Evolutionary conservation across 2,113 vertebrate species (phyloP).

Genomic region (Agelaius tricolor): DNA sequence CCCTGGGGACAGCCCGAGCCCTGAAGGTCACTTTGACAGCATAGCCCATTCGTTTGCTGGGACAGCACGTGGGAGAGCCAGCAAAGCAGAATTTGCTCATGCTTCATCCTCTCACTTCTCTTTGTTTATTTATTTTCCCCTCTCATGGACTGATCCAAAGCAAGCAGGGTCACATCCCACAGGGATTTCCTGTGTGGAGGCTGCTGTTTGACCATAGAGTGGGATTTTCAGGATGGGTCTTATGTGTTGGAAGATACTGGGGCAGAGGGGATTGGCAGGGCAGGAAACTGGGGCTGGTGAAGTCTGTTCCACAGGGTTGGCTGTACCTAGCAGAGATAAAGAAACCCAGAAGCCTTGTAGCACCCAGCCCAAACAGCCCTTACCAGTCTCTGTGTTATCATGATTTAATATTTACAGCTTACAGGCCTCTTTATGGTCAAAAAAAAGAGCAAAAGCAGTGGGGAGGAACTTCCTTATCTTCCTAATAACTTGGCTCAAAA

Average conservation of each 20-base stretch:
- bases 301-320: neutral
- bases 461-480: conserved; percentile 6
- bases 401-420: neutral
- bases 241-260: accelerated
- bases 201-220: neutral
- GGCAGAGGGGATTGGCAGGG: neutral
- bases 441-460: neutral
- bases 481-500: neutral
- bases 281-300: neutral
- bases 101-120: neutral
- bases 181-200: neutral
- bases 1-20: neutral
- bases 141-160: neutral
- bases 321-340: neutral
- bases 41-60: neutral
- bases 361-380: neutral
- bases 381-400: neutral
- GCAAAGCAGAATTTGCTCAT: neutral
- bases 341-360: neutral
- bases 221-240: neutral
- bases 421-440: neutral
- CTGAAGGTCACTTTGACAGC: conserved; percentile 10
- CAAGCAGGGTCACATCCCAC: neutral
- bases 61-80: neutral
- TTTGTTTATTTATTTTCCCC: conserved; percentile 7